Conservation (phyloP, 2,797 vertebrate species). For the Peromyscus attwateri region DNA sequence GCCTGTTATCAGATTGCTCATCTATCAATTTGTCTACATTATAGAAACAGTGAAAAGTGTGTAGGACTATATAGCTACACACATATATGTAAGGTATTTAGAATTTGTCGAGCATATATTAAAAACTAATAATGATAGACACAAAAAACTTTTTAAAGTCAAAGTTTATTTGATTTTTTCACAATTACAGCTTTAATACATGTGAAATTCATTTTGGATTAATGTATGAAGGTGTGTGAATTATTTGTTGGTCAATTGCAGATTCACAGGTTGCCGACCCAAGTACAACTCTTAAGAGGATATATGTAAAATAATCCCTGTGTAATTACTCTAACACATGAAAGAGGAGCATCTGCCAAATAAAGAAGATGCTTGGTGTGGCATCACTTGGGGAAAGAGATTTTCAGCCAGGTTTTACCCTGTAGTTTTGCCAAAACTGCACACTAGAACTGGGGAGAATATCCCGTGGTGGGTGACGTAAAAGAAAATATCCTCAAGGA, state of each 20-base stretch:
- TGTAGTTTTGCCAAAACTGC: neutral
- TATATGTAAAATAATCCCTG: neutral
- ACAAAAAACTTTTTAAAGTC: neutral
- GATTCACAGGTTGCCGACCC: neutral
- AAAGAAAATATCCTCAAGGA: slow-evolving; percentile 31
- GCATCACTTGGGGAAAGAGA: neutral
- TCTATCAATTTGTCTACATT: neutral
- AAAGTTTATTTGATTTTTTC: slow-evolving; percentile 1
- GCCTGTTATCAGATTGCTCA: neutral
- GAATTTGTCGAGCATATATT: neutral
- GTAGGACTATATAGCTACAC: neutral
- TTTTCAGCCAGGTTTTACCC: neutral
- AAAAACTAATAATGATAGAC: slow-evolving; percentile 11
- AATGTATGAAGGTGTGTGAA: neutral
- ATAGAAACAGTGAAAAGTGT: neutral
- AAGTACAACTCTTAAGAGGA: neutral
- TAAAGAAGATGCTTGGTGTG: neutral
- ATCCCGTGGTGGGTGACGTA: neutral
- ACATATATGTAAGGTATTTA: neutral
- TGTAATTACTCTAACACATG: neutral
- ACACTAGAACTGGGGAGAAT: neutral
- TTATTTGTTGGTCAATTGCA: neutral
- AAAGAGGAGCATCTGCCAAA: neutral
- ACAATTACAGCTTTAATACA: neutral
- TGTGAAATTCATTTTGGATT: slow-evolving; percentile 21